Conservation (phyloP, 2,888 invertebrate genomes). For the Sisyra terminalis region DNA sequence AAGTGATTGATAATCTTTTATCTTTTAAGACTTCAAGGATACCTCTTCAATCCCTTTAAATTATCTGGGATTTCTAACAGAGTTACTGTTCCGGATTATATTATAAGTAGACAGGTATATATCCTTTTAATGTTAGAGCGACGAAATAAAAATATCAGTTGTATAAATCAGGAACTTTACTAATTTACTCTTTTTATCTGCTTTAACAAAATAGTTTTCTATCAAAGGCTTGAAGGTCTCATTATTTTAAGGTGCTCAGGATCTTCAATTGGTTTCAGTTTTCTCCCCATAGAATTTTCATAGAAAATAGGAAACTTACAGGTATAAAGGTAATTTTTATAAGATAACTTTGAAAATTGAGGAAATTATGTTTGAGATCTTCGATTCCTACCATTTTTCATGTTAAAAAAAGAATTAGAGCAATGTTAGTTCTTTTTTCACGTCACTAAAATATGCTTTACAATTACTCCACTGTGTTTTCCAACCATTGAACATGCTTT, state of each 20-base stretch:
- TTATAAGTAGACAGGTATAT: background rate
- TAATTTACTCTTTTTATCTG: background rate
- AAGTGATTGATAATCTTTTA: background rate
- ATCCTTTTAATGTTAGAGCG: background rate
- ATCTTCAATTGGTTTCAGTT: background rate
- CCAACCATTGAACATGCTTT: no score
- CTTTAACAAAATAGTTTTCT: background rate
- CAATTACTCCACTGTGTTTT: no score
- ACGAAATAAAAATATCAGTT: background rate
- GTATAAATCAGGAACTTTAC: background rate
- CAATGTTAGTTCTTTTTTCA: no score
- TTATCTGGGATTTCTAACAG: background rate
- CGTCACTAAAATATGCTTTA: no score
- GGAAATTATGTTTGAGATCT: no score
- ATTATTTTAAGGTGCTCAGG: background rate
- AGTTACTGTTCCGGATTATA: background rate
- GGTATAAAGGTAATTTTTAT: no score
- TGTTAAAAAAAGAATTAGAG: no score
- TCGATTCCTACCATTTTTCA: no score
- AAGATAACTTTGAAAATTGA: no score
- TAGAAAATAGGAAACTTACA: no score
- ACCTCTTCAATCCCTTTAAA: background rate
- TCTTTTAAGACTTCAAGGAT: background rate
- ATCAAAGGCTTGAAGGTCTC: background rate
- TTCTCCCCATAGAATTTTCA: no score